Percentiles rank a stretch among this genome's conserved stretches.
Conservation (phyloP, 2,888 invertebrate species). For the Dusona sp. region DNA sequence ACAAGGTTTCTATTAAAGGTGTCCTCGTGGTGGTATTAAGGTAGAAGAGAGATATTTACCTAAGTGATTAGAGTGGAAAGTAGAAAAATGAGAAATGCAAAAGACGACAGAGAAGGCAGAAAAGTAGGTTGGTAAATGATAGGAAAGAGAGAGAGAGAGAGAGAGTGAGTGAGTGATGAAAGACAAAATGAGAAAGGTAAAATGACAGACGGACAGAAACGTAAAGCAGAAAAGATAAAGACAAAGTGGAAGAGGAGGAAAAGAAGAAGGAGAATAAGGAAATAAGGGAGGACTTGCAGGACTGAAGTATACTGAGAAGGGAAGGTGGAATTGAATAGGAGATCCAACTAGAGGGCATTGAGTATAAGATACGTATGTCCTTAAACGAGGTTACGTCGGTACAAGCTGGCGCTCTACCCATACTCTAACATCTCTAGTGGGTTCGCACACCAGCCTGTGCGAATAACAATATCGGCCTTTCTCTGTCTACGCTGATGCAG, state of each 20-base stretch:
- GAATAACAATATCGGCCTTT: constrained; percentile 68
- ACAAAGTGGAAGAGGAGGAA: not conserved
- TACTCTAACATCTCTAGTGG: constrained; percentile 63
- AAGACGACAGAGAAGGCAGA: not conserved
- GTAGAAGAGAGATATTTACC: constrained; percentile 10
- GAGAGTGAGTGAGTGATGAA: not conserved
- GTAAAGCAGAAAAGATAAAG: not conserved
- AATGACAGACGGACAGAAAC: not conserved
- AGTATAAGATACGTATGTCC: constrained; percentile 71
- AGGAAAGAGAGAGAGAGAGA: not conserved
- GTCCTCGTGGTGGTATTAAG: constrained; percentile 18
- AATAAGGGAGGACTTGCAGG: constrained; percentile 11
- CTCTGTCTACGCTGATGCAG: constrained; percentile 54
- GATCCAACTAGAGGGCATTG: constrained; percentile 44
- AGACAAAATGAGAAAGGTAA: not conserved
- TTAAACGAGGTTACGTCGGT: constrained; percentile 78
- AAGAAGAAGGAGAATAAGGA: not conserved
- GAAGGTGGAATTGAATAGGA: constrained; percentile 53
- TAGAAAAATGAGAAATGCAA: constrained; percentile 21
- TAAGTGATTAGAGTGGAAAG: constrained; percentile 28
- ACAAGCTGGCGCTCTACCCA: constrained; percentile 77
- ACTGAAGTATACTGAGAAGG: constrained; percentile 37
- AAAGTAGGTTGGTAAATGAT: too few relatives aligned
- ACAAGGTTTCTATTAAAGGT: constrained; percentile 60
- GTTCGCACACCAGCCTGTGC: constrained; percentile 56